Conservation (phyloP, 2,888 invertebrate species). For the Lasioglossum marginatum region DNA sequence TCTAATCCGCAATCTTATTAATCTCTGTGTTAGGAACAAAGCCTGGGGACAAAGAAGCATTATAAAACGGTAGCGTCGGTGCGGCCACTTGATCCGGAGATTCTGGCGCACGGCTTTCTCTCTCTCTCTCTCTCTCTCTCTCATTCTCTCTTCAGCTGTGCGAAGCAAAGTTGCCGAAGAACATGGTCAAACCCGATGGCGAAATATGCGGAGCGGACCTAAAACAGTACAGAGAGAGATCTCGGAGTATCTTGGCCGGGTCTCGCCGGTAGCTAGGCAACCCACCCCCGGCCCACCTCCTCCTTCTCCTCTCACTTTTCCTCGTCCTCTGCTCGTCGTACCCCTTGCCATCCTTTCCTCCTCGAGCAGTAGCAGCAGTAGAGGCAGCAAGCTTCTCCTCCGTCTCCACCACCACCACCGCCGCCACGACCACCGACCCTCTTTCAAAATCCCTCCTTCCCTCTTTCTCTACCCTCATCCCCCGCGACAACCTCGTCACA, state of each 20-base stretch:
- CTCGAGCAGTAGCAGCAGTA: constrained; percentile 29
- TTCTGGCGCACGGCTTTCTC: background rate
- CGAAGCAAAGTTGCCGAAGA: constrained; percentile 44
- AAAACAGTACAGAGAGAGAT: constrained; percentile 75
- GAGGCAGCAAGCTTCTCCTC: constrained; percentile 12
- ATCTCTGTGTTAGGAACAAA: background rate
- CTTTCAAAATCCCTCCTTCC: constrained; percentile 74
- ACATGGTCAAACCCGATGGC: constrained; percentile 67
- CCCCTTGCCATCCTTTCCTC: constrained; percentile 62
- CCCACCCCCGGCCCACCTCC: constrained; percentile 74
- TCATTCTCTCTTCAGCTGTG: background rate
- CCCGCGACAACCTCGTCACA: constrained; percentile 43
- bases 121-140: background rate
- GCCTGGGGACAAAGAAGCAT: background rate
- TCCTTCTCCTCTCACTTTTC: constrained; percentile 71
- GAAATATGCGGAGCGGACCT: constrained; percentile 68
- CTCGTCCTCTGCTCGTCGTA: constrained; percentile 41
- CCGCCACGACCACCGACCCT: constrained; percentile 69
- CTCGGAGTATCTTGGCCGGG: constrained; percentile 84
- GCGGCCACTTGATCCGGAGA: background rate
- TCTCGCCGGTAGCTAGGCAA: constrained; percentile 84
- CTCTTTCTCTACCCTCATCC: constrained; percentile 65
- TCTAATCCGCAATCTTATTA: constrained; percentile 23
- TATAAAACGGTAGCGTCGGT: background rate
- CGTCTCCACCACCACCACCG: constrained; percentile 53